Percentiles rank a stretch among this genome's conserved stretches.
Evolutionary conservation across 2,113 vertebrate genomes (phyloP).

Genomic region (Lanius collurio): DNA sequence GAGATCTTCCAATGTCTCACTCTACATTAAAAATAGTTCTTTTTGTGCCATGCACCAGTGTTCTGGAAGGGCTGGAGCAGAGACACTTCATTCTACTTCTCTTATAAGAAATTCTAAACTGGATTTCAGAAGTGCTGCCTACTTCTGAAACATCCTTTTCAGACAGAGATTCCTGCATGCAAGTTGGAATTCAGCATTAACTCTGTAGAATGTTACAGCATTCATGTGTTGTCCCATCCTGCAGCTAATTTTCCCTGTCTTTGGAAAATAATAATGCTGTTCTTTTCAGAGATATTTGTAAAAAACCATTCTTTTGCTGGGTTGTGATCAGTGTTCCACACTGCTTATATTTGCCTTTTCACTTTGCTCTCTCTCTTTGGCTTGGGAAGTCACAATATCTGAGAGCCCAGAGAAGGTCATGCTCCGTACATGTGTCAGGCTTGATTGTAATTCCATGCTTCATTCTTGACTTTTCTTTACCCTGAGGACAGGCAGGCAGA

Average conservation of each 20-base stretch:
- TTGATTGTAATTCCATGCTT: constrained; percentile 32
- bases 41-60: neutral
- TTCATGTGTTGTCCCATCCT: neutral
- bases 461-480: constrained; percentile 9
- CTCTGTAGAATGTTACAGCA: neutral
- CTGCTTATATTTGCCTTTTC: neutral
- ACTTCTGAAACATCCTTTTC: neutral
- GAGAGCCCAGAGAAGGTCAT: constrained; percentile 33
- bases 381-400: neutral
- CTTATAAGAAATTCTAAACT: neutral
- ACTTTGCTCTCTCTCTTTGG: neutral
- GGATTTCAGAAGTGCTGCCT: neutral
- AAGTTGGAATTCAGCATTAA: neutral
- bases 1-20: neutral
- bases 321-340: neutral
- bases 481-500: constrained; percentile 12
- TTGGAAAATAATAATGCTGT: neutral
- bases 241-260: neutral
- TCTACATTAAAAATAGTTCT: neutral
- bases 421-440: constrained; percentile 11
- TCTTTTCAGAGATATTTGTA: neutral
- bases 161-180: neutral
- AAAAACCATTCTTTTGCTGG: neutral
- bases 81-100: neutral
- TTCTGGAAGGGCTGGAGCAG: neutral